Evolutionary conservation across 2,888 invertebrate species (phyloP).

Genomic region (Polydrusus cervinus): DNA sequence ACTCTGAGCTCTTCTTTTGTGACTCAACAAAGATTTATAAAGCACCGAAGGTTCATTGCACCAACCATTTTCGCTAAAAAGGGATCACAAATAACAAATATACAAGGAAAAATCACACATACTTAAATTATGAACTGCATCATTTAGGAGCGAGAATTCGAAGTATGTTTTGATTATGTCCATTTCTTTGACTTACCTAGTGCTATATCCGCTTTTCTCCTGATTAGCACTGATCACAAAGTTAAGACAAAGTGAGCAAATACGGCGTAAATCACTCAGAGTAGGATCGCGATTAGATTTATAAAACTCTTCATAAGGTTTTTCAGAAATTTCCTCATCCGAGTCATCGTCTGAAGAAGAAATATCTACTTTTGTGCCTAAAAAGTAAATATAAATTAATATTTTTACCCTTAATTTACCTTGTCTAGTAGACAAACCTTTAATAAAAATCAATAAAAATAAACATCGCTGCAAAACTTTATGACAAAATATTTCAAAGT

Average conservation of each 20-base stretch:
- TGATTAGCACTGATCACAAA: conserved; percentile 60
- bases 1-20: conserved; percentile 65
- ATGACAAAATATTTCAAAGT: conserved; percentile 68
- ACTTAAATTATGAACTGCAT: too few species aligned
- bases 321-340: conserved; percentile 64
- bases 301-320: conserved; percentile 68
- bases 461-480: conserved; percentile 72
- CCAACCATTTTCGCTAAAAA: conserved; percentile 65
- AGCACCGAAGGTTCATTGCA: conserved; percentile 66
- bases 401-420: background rate
- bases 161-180: too few species aligned
- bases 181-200: conserved; percentile 18
- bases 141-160: too few species aligned
- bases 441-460: conserved; percentile 73
- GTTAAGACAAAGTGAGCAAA: conserved; percentile 64
- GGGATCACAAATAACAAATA: background rate
- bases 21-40: conserved; percentile 64
- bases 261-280: conserved; percentile 61
- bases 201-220: conserved; percentile 29
- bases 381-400: conserved; percentile 25
- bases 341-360: conserved; percentile 56
- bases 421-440: conserved; percentile 62
- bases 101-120: background rate
- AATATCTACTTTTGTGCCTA: conserved; percentile 60
- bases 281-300: conserved; percentile 59